Percentiles rank a stretch among this genome's conserved stretches.
phyloP scores from a whole-genome alignment of 2,113 vertebrate species.

The Hassar affinis region DNA sequence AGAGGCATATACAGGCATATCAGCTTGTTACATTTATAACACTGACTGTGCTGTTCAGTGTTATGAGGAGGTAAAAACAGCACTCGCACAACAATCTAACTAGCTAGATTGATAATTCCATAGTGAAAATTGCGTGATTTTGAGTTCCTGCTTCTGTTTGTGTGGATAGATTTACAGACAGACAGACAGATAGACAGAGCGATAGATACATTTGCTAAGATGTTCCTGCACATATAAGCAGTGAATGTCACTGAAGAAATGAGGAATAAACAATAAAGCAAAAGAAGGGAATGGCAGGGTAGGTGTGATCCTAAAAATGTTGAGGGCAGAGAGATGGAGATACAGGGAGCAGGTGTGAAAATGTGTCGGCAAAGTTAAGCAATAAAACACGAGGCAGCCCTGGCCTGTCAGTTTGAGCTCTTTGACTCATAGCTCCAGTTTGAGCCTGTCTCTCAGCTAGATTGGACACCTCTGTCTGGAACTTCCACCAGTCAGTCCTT shows the following conservation, averaged over 20 bases:
- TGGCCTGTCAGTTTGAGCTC: conserved; percentile 15
- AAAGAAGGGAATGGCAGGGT: conserved; percentile 2
- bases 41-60: neutral
- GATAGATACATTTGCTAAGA: neutral
- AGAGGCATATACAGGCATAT: neutral
- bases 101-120: neutral
- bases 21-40: neutral
- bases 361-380: conserved; percentile 26
- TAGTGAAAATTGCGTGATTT: neutral
- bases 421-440: neutral
- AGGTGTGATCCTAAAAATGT: conserved; percentile 23
- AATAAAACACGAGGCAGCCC: neutral
- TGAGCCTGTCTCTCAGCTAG: neutral
- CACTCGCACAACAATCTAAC: neutral
- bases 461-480: conserved; percentile 25
- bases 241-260: neutral
- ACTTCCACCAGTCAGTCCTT: neutral
- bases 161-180: too few relatives aligned
- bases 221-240: neutral
- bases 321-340: conserved; percentile 5
- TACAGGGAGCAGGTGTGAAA: conserved; percentile 41
- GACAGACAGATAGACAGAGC: too few relatives aligned
- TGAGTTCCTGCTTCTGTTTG: too few relatives aligned
- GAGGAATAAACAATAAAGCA: neutral
- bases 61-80: neutral